Percentiles rank a stretch among this genome's conserved stretches.
Evolutionary conservation across 2,113 vertebrate genomes (phyloP).

Genomic region (Ctenomys sociabilis): DNA sequence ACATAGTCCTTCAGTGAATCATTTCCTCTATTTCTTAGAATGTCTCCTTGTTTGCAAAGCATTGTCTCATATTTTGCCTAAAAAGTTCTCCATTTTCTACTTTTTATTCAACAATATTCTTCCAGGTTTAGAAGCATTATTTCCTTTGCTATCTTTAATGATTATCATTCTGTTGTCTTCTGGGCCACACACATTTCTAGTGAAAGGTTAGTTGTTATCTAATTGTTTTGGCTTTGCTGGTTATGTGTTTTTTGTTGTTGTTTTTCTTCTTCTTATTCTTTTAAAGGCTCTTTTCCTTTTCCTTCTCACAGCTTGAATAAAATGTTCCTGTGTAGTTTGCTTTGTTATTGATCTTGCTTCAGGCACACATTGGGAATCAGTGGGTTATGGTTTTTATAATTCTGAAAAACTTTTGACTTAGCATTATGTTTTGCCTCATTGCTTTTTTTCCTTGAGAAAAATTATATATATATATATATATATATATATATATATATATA

Average conservation of each 20-base stretch:
- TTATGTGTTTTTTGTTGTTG: no score
- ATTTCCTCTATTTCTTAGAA: neutral
- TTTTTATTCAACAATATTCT: neutral
- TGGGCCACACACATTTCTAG: neutral
- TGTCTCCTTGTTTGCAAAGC: slow-evolving; percentile 1
- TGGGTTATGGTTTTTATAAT: neutral
- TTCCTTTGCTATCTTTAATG: neutral
- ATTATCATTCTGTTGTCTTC: neutral
- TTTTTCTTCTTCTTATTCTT: neutral
- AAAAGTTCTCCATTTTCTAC: neutral
- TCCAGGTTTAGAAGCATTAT: neutral
- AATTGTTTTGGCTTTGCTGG: neutral
- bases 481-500: neutral
- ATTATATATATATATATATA: neutral
- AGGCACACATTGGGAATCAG: neutral
- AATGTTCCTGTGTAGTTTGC: neutral
- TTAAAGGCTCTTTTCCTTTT: neutral
- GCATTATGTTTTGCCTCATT: neutral
- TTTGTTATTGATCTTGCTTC: neutral
- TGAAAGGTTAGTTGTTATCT: neutral
- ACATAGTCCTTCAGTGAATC: neutral
- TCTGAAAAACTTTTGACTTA: slow-evolving; percentile 9
- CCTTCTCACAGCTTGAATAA: neutral
- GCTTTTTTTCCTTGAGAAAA: neutral
- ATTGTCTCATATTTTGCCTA: neutral